These are phyloP conservation scores for Epinephelus coioides DNA, from an alignment of 2,797 vertebrate species.

Conservation along the genomic window DNA sequence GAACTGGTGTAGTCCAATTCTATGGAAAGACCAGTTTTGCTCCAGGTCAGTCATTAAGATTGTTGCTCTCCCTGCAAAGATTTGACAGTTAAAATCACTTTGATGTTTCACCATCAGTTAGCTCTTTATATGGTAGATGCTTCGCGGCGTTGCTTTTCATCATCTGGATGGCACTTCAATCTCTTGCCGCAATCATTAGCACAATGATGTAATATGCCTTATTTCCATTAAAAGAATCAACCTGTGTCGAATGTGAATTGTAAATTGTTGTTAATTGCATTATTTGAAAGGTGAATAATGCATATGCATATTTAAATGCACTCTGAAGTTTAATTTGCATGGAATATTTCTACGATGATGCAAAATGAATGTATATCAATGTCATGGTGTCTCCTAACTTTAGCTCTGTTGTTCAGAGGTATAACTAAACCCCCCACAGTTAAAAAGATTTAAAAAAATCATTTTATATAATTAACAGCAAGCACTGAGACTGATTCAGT, in stretches of 20 bases:
- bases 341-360: not conserved
- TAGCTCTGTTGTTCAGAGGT: not conserved
- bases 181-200: not conserved
- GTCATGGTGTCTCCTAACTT: not conserved
- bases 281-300: not conserved
- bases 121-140: not conserved
- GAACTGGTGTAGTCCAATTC: conserved; percentile 92
- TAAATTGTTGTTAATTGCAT: not conserved
- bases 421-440: not conserved
- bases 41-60: conserved; percentile 87
- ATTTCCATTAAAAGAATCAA: not conserved
- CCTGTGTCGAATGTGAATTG: not conserved
- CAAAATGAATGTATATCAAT: not conserved
- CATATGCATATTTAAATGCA: not conserved
- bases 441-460: not conserved
- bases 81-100: not conserved
- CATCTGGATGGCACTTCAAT: not conserved
- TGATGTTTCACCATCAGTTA: not conserved
- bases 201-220: not conserved
- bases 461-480: not conserved
- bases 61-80: conserved; percentile 25
- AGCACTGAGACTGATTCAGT: not conserved
- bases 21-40: conserved; percentile 95
- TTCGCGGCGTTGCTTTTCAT: not conserved
- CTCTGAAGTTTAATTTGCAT: not conserved